Percentiles rank a stretch among this genome's conserved stretches.
Conservation (phyloP, 2,113 vertebrate species). For the Heloderma charlesbogerti region DNA sequence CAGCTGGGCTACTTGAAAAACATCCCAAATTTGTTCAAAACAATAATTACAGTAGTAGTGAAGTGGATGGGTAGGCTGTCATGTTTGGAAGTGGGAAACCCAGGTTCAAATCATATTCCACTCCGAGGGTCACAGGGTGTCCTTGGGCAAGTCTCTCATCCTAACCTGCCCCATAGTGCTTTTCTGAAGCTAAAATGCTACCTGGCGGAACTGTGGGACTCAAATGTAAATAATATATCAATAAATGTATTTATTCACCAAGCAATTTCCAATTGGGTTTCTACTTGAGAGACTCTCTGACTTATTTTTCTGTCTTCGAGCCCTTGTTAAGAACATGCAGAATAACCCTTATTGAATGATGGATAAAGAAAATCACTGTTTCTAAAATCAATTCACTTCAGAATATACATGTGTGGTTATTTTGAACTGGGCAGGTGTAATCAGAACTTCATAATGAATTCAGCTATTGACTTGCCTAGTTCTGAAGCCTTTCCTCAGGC, state of each 20-base stretch:
- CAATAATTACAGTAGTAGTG: neutral
- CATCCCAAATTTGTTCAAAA: neutral
- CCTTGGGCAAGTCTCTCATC: neutral
- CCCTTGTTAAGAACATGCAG: neutral
- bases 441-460: conserved; percentile 39
- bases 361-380: neutral
- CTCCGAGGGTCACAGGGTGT: neutral
- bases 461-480: conserved; percentile 25
- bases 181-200: neutral
- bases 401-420: neutral
- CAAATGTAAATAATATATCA: neutral
- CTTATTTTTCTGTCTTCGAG: neutral
- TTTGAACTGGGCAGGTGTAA: conserved; percentile 16
- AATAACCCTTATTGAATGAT: neutral
- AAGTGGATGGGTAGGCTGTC: neutral
- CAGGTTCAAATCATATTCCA: neutral
- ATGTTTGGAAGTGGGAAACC: neutral
- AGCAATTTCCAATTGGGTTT: neutral
- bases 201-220: neutral
- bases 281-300: neutral
- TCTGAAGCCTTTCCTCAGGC: conserved; percentile 38
- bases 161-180: neutral
- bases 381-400: conserved; percentile 4
- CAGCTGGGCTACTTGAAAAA: neutral
- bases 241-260: neutral